Conservation (phyloP, 2,888 invertebrate species). For the Apomyelois bistriatella region DNA sequence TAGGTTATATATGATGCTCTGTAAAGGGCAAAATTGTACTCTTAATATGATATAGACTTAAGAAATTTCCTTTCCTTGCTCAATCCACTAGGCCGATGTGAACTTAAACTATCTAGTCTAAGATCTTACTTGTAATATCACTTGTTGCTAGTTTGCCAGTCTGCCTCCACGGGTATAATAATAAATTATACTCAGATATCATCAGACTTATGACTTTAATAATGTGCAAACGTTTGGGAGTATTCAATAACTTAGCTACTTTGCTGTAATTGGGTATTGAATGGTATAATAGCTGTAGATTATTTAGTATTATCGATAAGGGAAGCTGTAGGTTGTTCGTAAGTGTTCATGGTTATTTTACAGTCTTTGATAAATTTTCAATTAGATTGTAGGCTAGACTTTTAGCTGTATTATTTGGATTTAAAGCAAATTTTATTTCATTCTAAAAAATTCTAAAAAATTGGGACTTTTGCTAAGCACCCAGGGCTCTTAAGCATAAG, state of each 20-base stretch:
- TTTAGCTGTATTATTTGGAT: too few species aligned
- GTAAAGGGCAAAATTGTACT: too few species aligned
- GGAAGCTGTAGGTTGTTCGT: too few species aligned
- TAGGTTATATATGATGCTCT: too few species aligned
- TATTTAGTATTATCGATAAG: not conserved
- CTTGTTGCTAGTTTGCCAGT: slow-evolving; percentile 4
- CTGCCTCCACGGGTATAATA: not conserved
- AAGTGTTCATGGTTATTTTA: too few species aligned
- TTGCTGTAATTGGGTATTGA: slow-evolving; percentile 5
- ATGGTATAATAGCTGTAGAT: not conserved
- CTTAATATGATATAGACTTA: not conserved
- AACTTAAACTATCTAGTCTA: not conserved
- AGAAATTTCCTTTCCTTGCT: not conserved
- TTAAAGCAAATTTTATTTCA: too few species aligned
- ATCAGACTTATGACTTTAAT: slow-evolving; percentile 1
- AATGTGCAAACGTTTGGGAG: slow-evolving; percentile 4
- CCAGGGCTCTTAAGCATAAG: too few species aligned
- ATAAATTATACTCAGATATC: slow-evolving; percentile 1
- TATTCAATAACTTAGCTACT: not conserved
- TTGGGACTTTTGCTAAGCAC: too few species aligned
- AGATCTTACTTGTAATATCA: slow-evolving; percentile 1
- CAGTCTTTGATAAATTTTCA: too few species aligned
- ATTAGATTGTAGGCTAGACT: too few species aligned
- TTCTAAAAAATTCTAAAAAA: too few species aligned
- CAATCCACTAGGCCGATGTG: not conserved